Percentiles rank a stretch among this genome's conserved stretches.
Conservation (phyloP, 2,888 invertebrate species). For the Eristalis tenax region DNA sequence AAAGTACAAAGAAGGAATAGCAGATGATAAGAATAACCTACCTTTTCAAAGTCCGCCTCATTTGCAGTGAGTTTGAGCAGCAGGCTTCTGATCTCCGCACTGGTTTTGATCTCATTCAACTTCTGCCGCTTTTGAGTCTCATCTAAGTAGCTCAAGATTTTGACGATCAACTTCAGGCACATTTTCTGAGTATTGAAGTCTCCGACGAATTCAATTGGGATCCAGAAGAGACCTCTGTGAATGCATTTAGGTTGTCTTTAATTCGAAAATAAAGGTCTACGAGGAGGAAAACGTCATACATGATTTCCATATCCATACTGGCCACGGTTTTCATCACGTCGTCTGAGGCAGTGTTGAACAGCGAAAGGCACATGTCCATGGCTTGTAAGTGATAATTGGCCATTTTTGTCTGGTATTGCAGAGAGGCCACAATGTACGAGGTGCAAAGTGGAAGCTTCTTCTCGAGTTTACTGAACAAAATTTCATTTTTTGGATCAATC, state of each 20-base stretch:
- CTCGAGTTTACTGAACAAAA: constrained; percentile 67
- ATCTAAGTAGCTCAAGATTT: constrained; percentile 69
- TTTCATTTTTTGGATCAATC: constrained; percentile 55
- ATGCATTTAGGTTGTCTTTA: neutral
- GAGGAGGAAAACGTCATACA: constrained; percentile 58
- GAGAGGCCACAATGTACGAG: constrained; percentile 73
- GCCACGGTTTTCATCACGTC: constrained; percentile 53
- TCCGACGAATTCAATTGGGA: constrained; percentile 73
- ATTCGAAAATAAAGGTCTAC: neutral
- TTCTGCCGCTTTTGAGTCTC: neutral
- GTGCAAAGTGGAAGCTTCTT: constrained; percentile 70
- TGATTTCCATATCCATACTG: constrained; percentile 64
- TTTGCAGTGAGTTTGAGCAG: constrained; percentile 45
- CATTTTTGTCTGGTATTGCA: constrained; percentile 71
- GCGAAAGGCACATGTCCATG: constrained; percentile 68
- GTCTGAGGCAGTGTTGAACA: constrained; percentile 63
- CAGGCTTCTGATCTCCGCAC: constrained; percentile 18
- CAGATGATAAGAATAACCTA: constrained; percentile 40
- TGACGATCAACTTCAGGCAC: constrained; percentile 68
- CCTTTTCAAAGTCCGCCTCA: constrained; percentile 69
- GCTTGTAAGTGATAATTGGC: constrained; percentile 72
- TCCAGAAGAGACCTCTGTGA: constrained; percentile 73
- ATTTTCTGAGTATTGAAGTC: constrained; percentile 74
- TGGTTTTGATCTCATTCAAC: constrained; percentile 33
- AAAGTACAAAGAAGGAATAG: neutral